These are phyloP conservation scores for Aurelia aurita complex sp. Pacific DNA, from an alignment of 30 jellyfish, hydroid and myxozoan genomes.

Conservation along the genomic window DNA sequence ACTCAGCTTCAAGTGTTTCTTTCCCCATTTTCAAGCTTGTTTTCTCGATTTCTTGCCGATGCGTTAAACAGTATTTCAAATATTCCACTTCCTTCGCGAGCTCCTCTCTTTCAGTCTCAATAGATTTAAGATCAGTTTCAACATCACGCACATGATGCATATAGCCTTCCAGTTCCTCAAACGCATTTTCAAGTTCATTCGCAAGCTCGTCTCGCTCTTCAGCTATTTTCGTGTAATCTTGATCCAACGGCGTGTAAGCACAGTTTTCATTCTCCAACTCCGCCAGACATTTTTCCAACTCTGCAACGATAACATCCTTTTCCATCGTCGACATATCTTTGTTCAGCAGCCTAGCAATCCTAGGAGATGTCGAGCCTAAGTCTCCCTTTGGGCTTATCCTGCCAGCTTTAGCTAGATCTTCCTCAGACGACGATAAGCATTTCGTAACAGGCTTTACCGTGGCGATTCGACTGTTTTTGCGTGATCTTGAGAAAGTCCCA, in stretches of 20 bases:
- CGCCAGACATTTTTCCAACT: constrained; percentile 86
- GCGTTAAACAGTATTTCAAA: constrained; percentile 77
- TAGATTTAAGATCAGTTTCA: constrained; percentile 68
- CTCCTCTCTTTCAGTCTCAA: constrained; percentile 84
- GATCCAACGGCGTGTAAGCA: constrained; percentile 62
- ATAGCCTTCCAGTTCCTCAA: constrained; percentile 84
- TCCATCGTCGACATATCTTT: constrained; percentile 62
- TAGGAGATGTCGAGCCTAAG: constrained; percentile 53
- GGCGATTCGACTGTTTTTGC: constrained; percentile 79
- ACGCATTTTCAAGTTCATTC: constrained; percentile 83
- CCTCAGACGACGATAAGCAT: constrained; percentile 80
- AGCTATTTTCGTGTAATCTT: constrained; percentile 75
- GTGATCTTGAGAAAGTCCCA: constrained; percentile 42
- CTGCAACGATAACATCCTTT: constrained; percentile 68
- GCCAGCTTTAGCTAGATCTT: constrained; percentile 59
- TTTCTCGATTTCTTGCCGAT: constrained; percentile 84
- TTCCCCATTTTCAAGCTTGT: constrained; percentile 60
- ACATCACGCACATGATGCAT: constrained; percentile 79
- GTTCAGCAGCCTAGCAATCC: constrained; percentile 61
- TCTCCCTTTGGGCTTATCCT: constrained; percentile 9
- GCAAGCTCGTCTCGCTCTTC: constrained; percentile 87
- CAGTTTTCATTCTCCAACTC: constrained; percentile 81
- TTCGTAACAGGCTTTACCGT: constrained; percentile 96
- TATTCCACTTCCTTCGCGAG: constrained; percentile 73
- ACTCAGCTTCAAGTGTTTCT: constrained; percentile 50